These are phyloP conservation scores for Sarcophaga bullata DNA, from an alignment of 1,140 invertebrate genomes.

Conservation along the genomic window DNA sequence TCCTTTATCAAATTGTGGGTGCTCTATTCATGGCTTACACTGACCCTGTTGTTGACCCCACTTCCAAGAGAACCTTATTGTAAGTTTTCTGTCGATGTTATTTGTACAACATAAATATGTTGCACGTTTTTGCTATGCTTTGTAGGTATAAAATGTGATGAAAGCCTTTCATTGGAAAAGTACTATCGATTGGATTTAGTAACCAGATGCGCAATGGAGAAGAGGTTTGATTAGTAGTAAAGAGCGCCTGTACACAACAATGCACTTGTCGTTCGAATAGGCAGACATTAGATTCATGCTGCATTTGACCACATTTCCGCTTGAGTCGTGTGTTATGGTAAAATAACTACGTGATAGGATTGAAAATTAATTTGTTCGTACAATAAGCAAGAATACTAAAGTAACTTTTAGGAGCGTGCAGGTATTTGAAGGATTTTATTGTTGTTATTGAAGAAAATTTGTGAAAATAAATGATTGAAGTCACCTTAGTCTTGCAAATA, in stretches of 20 bases:
- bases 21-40: too few relatives aligned
- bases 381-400: not conserved
- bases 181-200: not conserved
- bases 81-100: not conserved
- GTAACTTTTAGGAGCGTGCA: too few relatives aligned
- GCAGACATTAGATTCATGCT: not conserved
- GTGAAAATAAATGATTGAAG: too few relatives aligned
- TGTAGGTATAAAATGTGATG: not conserved
- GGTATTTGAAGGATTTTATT: too few relatives aligned
- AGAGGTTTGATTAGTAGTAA: not conserved
- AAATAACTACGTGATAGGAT: conserved; percentile 20
- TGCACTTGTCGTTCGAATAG: too few relatives aligned
- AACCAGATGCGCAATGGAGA: not conserved
- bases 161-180: conserved; percentile 14
- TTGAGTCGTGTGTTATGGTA: not conserved
- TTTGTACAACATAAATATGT: conserved; percentile 8
- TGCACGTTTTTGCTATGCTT: not conserved
- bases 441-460: too few relatives aligned
- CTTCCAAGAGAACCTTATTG: not conserved
- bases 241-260: not conserved
- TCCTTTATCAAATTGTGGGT: conserved; percentile 4
- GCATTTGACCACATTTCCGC: conserved; percentile 4
- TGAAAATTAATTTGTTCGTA: conserved; percentile 7
- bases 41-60: not conserved
- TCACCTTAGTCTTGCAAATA: too few relatives aligned